These are phyloP conservation scores for Syrrhaptes paradoxus DNA, from an alignment of 2,113 vertebrate genomes.

Conservation along the genomic window DNA sequence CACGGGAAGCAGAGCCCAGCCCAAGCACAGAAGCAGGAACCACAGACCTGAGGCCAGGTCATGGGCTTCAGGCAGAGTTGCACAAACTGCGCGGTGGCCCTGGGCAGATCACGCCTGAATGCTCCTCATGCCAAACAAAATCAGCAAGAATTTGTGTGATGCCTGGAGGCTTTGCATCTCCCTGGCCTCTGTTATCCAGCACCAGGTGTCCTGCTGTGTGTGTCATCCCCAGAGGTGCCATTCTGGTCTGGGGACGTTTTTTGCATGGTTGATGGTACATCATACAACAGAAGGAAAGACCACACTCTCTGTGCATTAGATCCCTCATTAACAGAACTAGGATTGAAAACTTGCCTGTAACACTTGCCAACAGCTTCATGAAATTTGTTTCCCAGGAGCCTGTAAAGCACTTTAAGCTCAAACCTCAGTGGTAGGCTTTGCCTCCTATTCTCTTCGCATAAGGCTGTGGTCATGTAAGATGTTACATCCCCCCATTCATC, in stretches of 20 bases:
- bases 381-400: not conserved
- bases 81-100: rapidly evolving
- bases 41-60: not conserved
- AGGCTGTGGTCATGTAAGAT: not conserved
- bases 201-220: not conserved
- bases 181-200: not conserved
- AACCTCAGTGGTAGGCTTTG: not conserved
- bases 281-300: not conserved
- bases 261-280: not conserved
- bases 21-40: not conserved
- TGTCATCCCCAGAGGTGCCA: not conserved
- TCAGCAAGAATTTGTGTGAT: not conserved
- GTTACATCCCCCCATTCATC: not conserved
- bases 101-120: not conserved
- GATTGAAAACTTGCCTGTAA: not conserved
- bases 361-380: not conserved
- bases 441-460: not conserved
- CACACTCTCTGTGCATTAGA: not conserved
- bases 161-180: not conserved
- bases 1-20: not conserved
- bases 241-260: not conserved
- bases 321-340: not conserved
- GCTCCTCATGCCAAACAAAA: not conserved
- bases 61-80: not conserved
- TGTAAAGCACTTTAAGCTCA: not conserved